Evolutionary conservation across 2,888 invertebrate genomes (phyloP).

Genomic region (Crossocerus cetratus): DNA sequence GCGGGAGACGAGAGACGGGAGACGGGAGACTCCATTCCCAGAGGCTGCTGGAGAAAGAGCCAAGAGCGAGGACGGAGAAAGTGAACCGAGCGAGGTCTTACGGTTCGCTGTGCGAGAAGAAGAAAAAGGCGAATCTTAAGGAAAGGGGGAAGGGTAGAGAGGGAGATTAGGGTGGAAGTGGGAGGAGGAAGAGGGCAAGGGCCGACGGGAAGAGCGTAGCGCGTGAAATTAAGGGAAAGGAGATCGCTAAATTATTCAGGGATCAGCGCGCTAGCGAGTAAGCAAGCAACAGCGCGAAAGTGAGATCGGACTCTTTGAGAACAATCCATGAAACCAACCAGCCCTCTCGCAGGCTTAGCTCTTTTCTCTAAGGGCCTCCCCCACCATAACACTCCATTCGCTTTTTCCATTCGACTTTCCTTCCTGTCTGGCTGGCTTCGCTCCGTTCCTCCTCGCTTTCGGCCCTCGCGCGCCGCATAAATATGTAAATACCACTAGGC

Average conservation of each 20-base stretch:
- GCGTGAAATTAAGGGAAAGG: conserved; percentile 37
- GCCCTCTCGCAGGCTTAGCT: conserved; percentile 4
- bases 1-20: no score
- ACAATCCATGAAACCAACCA: conserved; percentile 41
- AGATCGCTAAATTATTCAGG: conserved; percentile 50
- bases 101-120: no score
- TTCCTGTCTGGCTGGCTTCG: neutral
- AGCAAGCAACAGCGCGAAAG: conserved; percentile 14
- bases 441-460: conserved; percentile 11
- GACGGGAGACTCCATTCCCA: no score
- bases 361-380: neutral
- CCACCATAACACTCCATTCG: neutral
- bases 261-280: neutral
- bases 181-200: neutral
- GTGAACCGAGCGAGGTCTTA: no score
- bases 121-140: no score
- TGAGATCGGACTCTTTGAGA: conserved; percentile 15
- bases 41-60: no score
- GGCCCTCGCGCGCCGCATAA: conserved; percentile 37
- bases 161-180: neutral
- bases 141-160: neutral
- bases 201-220: conserved; percentile 10
- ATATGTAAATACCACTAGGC: conserved; percentile 56
- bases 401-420: neutral
- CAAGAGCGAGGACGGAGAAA: no score